phyloP scores from a whole-genome alignment of 2,797 vertebrate genomes.

The Danio tinwini region DNA sequence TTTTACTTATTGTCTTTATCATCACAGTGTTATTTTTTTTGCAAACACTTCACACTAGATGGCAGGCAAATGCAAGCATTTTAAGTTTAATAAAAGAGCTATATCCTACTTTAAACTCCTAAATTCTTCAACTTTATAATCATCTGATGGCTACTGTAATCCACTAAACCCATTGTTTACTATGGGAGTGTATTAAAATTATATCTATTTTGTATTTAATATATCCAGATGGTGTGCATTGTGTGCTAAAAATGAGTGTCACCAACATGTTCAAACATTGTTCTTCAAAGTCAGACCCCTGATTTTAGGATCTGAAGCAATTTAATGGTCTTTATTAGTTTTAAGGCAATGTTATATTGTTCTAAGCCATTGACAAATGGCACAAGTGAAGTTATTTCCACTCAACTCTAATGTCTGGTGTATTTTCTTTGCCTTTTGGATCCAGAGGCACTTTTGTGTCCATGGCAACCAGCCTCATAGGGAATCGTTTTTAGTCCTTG shows the following conservation, averaged over 20 bases:
- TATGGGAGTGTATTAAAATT: not conserved
- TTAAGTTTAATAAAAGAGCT: not conserved
- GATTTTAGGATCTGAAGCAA: not conserved
- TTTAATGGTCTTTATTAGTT: not conserved
- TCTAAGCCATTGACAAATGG: not conserved
- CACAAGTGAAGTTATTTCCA: constrained; percentile 7
- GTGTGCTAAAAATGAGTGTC: not conserved
- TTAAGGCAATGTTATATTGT: not conserved
- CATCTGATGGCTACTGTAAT: not conserved
- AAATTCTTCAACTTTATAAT: not conserved
- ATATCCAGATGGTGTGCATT: not conserved
- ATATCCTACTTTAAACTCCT: not conserved
- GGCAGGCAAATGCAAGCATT: constrained; percentile 31
- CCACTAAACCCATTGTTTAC: not conserved
- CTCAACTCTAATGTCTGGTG: constrained; percentile 16
- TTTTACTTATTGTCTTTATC: not conserved
- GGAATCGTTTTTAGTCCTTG: constrained; percentile 26
- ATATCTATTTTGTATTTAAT: not conserved
- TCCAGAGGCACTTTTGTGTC: constrained; percentile 54
- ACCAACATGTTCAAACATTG: not conserved
- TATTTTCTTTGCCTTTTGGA: constrained; percentile 22
- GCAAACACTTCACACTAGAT: constrained; percentile 35
- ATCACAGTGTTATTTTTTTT: constrained; percentile 1
- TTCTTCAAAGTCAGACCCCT: not conserved
- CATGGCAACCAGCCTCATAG: constrained; percentile 66